Evolutionary conservation across 2,797 vertebrate genomes (phyloP).

Genomic region (Cyprinodon diabolis): DNA sequence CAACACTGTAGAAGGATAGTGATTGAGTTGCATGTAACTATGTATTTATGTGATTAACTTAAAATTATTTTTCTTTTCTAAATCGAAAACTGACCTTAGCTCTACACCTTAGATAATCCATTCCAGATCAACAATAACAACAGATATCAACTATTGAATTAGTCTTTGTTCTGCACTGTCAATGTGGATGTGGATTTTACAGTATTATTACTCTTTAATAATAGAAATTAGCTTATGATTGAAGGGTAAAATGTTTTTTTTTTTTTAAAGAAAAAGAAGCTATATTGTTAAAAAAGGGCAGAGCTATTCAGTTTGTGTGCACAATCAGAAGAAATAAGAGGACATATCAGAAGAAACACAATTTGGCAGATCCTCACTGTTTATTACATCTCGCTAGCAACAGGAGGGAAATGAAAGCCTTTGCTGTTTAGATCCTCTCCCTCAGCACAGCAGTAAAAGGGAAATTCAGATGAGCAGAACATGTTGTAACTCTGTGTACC

Average conservation of each 20-base stretch:
- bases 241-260: not conserved
- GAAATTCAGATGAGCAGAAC: constrained; percentile 23
- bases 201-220: not conserved
- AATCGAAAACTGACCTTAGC: not conserved
- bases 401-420: constrained; percentile 34
- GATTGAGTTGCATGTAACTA: not conserved
- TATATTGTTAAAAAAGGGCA: not conserved
- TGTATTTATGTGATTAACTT: not conserved
- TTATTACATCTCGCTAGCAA: constrained; percentile 44
- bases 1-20: not conserved
- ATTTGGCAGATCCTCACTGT: constrained; percentile 21
- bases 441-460: constrained; percentile 7
- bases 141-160: too few species aligned
- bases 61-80: not conserved
- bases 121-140: not conserved
- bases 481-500: constrained; percentile 11
- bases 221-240: not conserved
- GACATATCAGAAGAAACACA: constrained; percentile 1
- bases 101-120: not conserved
- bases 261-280: too few species aligned
- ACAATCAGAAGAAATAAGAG: constrained; percentile 1
- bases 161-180: not conserved
- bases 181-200: not conserved
- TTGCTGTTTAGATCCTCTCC: constrained; percentile 28
- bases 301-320: not conserved